phyloP scores from a whole-genome alignment of 2,888 invertebrate species.

The Spilosoma lubricipeda region DNA sequence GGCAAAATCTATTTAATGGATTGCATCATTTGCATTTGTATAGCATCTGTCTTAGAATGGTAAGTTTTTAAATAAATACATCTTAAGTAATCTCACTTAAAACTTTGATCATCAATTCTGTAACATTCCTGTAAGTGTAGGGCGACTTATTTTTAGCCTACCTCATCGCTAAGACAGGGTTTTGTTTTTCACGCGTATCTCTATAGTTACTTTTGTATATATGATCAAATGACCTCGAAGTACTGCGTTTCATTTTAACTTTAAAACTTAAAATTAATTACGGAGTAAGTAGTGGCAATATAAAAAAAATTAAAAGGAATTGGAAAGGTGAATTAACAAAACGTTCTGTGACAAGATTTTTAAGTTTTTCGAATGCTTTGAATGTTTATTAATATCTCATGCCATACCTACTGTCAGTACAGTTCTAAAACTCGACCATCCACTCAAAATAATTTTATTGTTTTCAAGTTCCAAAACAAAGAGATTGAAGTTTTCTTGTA shows the following conservation, averaged over 20 bases:
- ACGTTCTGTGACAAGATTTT: neutral
- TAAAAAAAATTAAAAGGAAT: neutral
- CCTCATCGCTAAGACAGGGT: neutral
- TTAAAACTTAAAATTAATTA: neutral
- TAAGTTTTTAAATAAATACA: neutral
- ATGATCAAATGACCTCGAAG: neutral
- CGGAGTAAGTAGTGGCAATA: neutral
- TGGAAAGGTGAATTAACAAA: neutral
- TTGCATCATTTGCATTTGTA: too few species aligned
- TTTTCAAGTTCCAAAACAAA: too few species aligned
- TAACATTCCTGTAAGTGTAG: too few species aligned
- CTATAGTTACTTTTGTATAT: neutral
- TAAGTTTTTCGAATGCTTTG: neutral
- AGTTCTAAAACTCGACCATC: too few species aligned
- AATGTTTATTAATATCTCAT: too few species aligned
- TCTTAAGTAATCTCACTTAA: neutral
- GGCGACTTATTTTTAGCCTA: neutral
- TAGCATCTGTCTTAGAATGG: neutral
- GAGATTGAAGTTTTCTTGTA: too few species aligned
- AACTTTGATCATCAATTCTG: neutral
- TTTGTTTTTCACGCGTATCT: neutral
- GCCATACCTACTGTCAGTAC: too few species aligned
- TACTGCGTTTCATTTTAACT: neutral
- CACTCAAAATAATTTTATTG: too few species aligned
- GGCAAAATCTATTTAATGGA: too few species aligned